Conservation (phyloP, 2,888 invertebrate genomes). For the Nineta flava region DNA sequence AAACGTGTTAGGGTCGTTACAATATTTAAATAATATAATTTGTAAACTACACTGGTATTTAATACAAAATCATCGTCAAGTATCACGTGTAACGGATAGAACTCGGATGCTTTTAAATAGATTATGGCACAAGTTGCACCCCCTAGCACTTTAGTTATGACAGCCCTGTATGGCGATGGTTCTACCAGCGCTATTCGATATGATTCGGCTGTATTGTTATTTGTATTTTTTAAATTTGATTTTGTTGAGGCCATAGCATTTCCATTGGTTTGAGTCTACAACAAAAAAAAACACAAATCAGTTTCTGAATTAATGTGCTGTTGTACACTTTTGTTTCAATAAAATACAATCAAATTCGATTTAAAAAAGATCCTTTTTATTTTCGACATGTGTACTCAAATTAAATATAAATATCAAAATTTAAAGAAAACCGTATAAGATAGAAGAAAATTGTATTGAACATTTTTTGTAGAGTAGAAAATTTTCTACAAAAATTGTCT, state of each 20-base stretch:
- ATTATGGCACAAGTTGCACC: slow-evolving; percentile 56
- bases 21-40: slow-evolving; percentile 57
- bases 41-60: slow-evolving; percentile 38
- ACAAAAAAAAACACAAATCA: background rate
- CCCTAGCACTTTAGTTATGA: slow-evolving; percentile 53
- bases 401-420: no score
- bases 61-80: slow-evolving; percentile 52
- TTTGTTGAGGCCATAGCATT: no score
- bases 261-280: background rate
- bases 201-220: background rate
- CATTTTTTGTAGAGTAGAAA: no score
- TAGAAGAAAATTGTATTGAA: no score
- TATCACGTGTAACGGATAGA: slow-evolving; percentile 52
- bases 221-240: no score
- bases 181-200: slow-evolving; percentile 33
- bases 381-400: no score
- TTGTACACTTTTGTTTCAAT: no score
- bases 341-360: no score
- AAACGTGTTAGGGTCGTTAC: slow-evolving; percentile 67
- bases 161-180: slow-evolving; percentile 55
- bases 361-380: no score
- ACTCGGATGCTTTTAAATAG: slow-evolving; percentile 51
- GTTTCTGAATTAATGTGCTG: no score
- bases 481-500: no score
- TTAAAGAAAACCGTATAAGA: no score